Conservation (phyloP, 2,888 invertebrate genomes). For the Dorcus hopei region DNA sequence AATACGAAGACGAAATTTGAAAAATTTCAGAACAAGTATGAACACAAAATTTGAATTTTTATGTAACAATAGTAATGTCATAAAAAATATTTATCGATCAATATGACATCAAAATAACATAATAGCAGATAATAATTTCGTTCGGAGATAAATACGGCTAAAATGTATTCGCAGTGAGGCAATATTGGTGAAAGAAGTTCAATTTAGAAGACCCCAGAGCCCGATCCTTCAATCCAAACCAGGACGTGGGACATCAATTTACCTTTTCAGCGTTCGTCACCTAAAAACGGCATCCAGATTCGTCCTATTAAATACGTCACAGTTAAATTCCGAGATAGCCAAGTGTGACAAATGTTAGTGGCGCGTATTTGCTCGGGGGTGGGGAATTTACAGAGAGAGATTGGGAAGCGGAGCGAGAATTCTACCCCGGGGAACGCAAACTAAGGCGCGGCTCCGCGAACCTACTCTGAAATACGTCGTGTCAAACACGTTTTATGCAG, state of each 20-base stretch:
- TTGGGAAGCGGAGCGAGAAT: conserved; percentile 3
- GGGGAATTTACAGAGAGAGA: conserved; percentile 1
- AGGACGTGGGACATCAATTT: conserved; percentile 5
- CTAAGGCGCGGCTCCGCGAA: conserved; percentile 1
- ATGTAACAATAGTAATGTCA: too few species aligned
- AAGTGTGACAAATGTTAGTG: conserved; percentile 8
- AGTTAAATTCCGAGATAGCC: conserved; percentile 10
- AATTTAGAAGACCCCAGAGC: conserved; percentile 4
- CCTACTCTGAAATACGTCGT: neutral
- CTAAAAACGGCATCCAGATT: conserved; percentile 7
- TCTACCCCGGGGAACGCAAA: conserved; percentile 1
- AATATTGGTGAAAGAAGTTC: conserved; percentile 5
- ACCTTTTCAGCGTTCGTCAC: conserved; percentile 6
- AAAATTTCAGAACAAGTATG: too few species aligned
- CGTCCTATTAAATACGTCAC: conserved; percentile 10
- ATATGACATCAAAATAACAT: too few species aligned
- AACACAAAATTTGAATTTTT: too few species aligned
- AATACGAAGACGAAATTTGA: too few species aligned
- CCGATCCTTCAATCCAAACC: conserved; percentile 4
- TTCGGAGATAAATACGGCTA: neutral
- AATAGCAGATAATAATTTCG: neutral
- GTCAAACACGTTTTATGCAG: neutral
- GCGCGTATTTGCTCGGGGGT: neutral
- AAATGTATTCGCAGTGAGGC: neutral
- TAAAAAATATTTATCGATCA: too few species aligned